A percentile compares a stretch with the other conserved stretches of the same genome.
Conservation (phyloP, 53 echinoderm and acorn worm genomes). For the Echinometra lucunter region DNA sequence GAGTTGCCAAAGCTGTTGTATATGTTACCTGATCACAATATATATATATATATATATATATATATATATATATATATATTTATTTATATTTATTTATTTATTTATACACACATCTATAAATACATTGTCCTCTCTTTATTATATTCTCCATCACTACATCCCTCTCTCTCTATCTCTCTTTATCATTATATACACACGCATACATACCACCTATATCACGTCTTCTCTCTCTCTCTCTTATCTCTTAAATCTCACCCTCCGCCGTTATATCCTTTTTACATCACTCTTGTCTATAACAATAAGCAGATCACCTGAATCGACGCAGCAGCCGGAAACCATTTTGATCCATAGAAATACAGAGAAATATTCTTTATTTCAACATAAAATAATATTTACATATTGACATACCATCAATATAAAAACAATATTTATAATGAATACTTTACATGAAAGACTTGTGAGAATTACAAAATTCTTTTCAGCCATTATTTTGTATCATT, state of each 20-base stretch:
- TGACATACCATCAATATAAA: not conserved
- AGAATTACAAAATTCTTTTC: not conserved
- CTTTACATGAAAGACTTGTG: constrained; percentile 22
- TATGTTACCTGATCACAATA: too few species aligned
- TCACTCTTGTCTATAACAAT: not conserved
- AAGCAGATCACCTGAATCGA: not conserved
- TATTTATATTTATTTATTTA: not conserved
- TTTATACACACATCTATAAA: too few species aligned
- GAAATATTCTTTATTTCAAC: not conserved
- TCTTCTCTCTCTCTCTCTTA: not conserved
- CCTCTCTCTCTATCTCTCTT: too few species aligned
- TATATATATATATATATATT: not conserved
- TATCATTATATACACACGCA: not conserved
- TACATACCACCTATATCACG: too few species aligned
- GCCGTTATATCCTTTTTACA: not conserved
- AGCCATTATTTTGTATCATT: not conserved
- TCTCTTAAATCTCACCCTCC: not conserved
- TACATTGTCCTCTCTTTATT: too few species aligned
- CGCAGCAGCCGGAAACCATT: not conserved
- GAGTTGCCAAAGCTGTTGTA: too few species aligned
- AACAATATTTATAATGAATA: not conserved
- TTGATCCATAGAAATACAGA: not conserved
- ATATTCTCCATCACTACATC: too few species aligned
- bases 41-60: too few species aligned
- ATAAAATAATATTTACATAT: not conserved